Conservation (phyloP, 2,797 vertebrate species). For the Catharus ustulatus region DNA sequence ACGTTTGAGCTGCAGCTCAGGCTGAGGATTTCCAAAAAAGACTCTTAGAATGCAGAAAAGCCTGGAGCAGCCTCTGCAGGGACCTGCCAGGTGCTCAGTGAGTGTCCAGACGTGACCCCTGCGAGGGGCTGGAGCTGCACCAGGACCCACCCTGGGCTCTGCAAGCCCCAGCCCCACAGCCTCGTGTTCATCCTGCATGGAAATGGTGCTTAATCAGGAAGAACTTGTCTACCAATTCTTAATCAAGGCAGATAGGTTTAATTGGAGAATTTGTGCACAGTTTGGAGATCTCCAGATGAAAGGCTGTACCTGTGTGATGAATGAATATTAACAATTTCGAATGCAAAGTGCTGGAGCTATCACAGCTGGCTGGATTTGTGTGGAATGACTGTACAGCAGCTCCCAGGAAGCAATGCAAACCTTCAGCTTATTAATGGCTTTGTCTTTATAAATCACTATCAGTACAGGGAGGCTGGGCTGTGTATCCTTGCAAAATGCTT, state of each 20-base stretch:
- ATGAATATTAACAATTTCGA: neutral
- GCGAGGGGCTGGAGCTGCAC: neutral
- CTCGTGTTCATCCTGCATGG: neutral
- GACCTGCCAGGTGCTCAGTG: fast-evolving
- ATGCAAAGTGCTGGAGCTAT: neutral
- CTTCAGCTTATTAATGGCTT: neutral
- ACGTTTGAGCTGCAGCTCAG: neutral
- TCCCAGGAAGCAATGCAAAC: neutral
- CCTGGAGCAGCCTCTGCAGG: neutral
- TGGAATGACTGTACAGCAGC: neutral
- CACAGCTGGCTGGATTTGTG: neutral
- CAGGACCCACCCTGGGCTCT: fast-evolving
- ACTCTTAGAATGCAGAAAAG: neutral
- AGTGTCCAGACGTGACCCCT: fast-evolving
- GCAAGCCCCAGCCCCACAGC: neutral
- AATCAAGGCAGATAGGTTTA: constrained; percentile 23
- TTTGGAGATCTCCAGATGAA: constrained; percentile 18
- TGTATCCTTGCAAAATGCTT: neutral
- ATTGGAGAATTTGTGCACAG: constrained; percentile 1
- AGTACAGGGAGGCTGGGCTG: neutral
- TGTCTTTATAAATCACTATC: neutral
- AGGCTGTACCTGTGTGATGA: neutral
- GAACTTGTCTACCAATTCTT: neutral
- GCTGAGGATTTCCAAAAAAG: neutral
- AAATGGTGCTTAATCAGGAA: neutral